Base-by-base conservation (phyloP, 2,888 invertebrate species). In the Parapristionchus giblindavisi region DNA sequence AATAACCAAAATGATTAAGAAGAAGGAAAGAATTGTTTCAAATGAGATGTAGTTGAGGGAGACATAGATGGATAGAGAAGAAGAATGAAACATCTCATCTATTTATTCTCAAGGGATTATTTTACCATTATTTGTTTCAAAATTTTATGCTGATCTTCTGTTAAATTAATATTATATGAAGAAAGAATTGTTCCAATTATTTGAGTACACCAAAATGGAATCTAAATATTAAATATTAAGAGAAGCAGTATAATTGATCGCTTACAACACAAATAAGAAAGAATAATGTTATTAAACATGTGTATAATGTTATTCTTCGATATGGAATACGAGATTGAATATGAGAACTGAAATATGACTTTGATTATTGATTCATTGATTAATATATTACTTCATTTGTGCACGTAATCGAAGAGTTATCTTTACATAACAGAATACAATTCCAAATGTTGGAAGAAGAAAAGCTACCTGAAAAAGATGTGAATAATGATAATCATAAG, bases 321-420 rank as follows among this genome's bases (percentile, higher is more conserved):
- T 82, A 78, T n/a, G 83, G 83, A 60, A 83, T 83, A 2, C 81
- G 76, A n/a, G 81, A 80, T 76, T 83, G 82, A 14, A 83, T 61
- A 51, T 61, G 60, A 21, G 73, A 32, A 60, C 73, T 73, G 51
- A 73, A 73, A 61, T 21, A 17, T 6, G 14, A 6, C 56, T 27
- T 54, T 24, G 21, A 6, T 14, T 11, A 61, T 2, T 61, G 17
- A 8, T 5, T 21, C 11, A n/a, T 21, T n/a, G 36, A 5, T 32
- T 24, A 51, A 66, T 36, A 52, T 51, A 3, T 5, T 34, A 80
- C 81, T 79, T 77, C 66, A 78, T 77, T 61, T 83, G 83, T 68
- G 74, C 60, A 36, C 80, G 75, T 24, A 83, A 73, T 24, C 81
- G 76, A n/a, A 82, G 65, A 11, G 80, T 77, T 14, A 83, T 83